Percentiles rank a stretch among this genome's conserved stretches.
Evolutionary conservation across 2,888 invertebrate genomes (phyloP).

Genomic region (Agriopis leucophaearia): DNA sequence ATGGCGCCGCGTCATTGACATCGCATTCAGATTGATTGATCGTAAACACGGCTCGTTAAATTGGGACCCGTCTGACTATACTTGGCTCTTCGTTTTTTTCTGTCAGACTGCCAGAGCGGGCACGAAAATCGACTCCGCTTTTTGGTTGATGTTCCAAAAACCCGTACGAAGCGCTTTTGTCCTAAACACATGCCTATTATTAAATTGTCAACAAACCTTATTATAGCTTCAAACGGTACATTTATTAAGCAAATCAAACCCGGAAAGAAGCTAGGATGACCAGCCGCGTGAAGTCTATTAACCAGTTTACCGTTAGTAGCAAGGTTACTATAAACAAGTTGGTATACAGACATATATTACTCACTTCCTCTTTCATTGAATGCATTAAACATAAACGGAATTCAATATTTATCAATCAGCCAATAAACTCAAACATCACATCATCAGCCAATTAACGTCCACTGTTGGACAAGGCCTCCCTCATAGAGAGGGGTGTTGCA

Average conservation of each 20-base stretch:
- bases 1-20: slow-evolving; percentile 27
- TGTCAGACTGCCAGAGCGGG: no score
- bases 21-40: slow-evolving; percentile 19
- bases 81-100: slow-evolving; percentile 1
- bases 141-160: no score
- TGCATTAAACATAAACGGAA: slow-evolving; percentile 9
- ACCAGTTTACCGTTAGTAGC: slow-evolving; percentile 1
- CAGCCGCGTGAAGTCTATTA: slow-evolving; percentile 1
- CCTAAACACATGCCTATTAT: no score
- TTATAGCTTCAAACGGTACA: neutral
- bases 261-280: slow-evolving; percentile 7
- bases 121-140: no score
- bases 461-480: no score
- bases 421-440: neutral
- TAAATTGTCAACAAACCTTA: no score
- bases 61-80: slow-evolving; percentile 10
- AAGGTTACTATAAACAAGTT: slow-evolving; percentile 7
- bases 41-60: slow-evolving; percentile 25
- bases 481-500: no score
- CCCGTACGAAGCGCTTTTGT: no score
- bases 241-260: neutral
- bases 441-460: no score
- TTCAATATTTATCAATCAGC: neutral
- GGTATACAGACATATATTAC: neutral
- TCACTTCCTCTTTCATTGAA: slow-evolving; percentile 13